Conservation (phyloP, 2,113 vertebrate genomes). For the Phalacrocorax brasilianus region DNA sequence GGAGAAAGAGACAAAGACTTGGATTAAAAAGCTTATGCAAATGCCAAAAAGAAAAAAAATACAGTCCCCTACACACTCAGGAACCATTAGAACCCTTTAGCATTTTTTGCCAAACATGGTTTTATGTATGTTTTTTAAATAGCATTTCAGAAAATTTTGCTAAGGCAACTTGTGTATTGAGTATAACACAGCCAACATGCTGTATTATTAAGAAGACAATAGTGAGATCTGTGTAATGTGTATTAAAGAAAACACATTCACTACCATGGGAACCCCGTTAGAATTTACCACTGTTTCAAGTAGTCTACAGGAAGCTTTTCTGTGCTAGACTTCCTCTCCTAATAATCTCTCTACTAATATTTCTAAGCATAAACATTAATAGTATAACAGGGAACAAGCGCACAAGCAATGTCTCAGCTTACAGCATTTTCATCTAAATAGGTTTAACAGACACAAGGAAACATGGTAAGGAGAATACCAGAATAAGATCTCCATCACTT, state of each 20-base stretch:
- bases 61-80: neutral
- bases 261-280: constrained; percentile 11
- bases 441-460: neutral
- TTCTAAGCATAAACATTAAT: neutral
- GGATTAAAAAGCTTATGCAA: neutral
- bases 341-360: neutral
- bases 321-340: neutral
- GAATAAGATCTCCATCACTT: neutral
- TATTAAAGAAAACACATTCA: constrained; percentile 12
- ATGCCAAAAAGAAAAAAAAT: neutral
- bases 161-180: constrained; percentile 1
- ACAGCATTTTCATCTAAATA: neutral
- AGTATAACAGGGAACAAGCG: neutral
- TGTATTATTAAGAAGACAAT: neutral
- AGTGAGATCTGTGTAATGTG: neutral
- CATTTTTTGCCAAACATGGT: constrained; percentile 32
- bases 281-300: neutral
- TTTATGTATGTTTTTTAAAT: neutral
- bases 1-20: constrained; percentile 13
- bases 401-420: neutral
- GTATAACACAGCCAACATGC: neutral
- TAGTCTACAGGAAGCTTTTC: neutral
- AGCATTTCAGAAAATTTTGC: neutral
- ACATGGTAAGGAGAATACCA: neutral
- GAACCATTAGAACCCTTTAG: neutral